phyloP scores from a whole-genome alignment of 2,888 invertebrate species.

The Nephrotoma appendiculata region DNA sequence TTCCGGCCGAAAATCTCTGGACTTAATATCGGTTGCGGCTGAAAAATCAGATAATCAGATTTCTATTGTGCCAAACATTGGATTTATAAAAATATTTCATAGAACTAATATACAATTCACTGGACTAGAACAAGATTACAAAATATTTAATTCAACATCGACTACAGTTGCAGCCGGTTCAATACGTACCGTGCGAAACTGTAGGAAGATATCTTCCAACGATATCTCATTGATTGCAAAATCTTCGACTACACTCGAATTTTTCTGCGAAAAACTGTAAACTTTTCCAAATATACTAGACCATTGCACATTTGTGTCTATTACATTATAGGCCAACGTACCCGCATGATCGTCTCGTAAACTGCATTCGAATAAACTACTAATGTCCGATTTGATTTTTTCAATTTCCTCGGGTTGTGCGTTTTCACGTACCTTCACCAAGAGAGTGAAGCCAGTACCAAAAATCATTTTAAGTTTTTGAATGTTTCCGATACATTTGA shows the following conservation, averaged over 20 bases:
- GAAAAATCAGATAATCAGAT: too few relatives aligned
- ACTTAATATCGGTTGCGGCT: too few relatives aligned
- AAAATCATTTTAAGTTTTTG: slow-evolving; percentile 56
- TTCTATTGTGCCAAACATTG: too few relatives aligned
- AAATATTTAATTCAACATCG: not conserved
- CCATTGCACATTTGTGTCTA: slow-evolving; percentile 37
- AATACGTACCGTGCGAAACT: slow-evolving; percentile 14
- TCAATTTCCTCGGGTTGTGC: slow-evolving; percentile 21
- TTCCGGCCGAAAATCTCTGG: too few relatives aligned
- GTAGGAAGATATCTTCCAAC: slow-evolving; percentile 60
- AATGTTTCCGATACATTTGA: slow-evolving; percentile 58
- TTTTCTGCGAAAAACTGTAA: slow-evolving; percentile 35
- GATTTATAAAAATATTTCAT: too few relatives aligned
- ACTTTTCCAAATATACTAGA: slow-evolving; percentile 48
- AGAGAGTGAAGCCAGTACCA: slow-evolving; percentile 51
- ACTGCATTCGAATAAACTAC: slow-evolving; percentile 39
- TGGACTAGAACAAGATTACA: not conserved
- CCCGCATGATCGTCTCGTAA: slow-evolving; percentile 59
- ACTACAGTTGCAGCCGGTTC: not conserved
- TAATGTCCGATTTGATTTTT: slow-evolving; percentile 36
- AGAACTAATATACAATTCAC: too few relatives aligned
- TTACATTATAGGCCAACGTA: slow-evolving; percentile 53
- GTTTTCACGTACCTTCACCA: slow-evolving; percentile 32
- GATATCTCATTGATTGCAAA: slow-evolving; percentile 68
- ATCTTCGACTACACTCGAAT: slow-evolving; percentile 44